phyloP scores from a whole-genome alignment of 2,888 invertebrate genomes.

The Drosophila dives region DNA sequence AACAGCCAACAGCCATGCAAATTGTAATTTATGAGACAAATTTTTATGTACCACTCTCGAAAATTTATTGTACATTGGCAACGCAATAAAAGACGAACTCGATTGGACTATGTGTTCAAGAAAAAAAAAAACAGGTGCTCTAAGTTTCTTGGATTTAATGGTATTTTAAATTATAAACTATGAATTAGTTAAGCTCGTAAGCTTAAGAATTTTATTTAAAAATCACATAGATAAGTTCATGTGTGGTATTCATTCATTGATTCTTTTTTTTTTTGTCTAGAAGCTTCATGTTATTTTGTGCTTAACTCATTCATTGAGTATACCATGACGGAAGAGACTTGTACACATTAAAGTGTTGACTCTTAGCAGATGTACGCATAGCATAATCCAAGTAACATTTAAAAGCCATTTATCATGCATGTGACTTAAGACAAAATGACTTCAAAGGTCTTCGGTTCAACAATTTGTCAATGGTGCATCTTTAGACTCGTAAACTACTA shows the following conservation, averaged over 20 bases:
- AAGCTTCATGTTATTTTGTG: constrained; percentile 10
- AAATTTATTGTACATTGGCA: constrained; percentile 69
- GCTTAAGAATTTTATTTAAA: constrained; percentile 16
- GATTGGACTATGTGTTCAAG: constrained; percentile 20
- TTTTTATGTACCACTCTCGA: constrained; percentile 71
- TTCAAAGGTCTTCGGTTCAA: constrained; percentile 52
- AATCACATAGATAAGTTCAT: constrained; percentile 5
- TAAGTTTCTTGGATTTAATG: constrained; percentile 35
- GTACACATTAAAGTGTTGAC: constrained; percentile 66
- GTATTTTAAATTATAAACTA: constrained; percentile 15
- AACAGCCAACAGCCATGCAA: constrained; percentile 59
- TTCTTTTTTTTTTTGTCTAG: constrained; percentile 2
- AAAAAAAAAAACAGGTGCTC: constrained; percentile 54
- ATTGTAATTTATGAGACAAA: constrained; percentile 81
- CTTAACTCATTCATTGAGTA: constrained; percentile 36
- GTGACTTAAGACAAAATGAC: constrained; percentile 51
- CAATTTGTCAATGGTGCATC: constrained; percentile 75
- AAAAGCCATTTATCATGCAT: constrained; percentile 70
- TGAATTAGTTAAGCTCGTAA: constrained; percentile 7
- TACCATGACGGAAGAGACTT: constrained; percentile 70
- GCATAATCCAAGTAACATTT: constrained; percentile 72
- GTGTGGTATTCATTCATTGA: constrained; percentile 44
- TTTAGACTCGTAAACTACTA: constrained; percentile 32
- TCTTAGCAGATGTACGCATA: constrained; percentile 71
- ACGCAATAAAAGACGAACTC: constrained; percentile 39